phyloP scores from a whole-genome alignment of 2,888 invertebrate species.

The Hartigia nigra region DNA sequence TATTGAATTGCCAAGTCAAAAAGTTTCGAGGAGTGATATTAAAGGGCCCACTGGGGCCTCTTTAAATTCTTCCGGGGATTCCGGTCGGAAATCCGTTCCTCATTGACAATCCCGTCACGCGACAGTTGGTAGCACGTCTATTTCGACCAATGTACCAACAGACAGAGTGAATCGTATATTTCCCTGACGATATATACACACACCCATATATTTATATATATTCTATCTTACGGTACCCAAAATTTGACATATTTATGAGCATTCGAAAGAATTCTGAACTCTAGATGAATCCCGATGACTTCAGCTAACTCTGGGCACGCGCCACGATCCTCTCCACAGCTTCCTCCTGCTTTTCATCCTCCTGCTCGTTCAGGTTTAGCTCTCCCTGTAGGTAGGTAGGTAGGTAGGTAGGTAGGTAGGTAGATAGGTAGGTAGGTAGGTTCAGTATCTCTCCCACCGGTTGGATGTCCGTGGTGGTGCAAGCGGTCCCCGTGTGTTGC shows the following conservation, averaged over 20 bases:
- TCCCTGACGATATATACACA: background rate
- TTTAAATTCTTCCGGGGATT: background rate
- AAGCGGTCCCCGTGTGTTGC: background rate
- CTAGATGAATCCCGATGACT: background rate
- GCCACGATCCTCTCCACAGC: constrained; percentile 13
- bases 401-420: background rate
- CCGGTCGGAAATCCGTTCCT: background rate
- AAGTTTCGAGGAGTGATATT: background rate
- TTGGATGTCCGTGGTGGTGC: background rate
- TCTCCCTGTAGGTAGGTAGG: background rate
- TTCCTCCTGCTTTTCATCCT: constrained; percentile 14
- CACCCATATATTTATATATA: background rate
- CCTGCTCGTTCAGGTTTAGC: background rate
- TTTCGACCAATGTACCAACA: background rate
- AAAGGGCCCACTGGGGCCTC: background rate
- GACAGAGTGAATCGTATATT: background rate
- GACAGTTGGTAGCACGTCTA: background rate
- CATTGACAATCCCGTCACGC: background rate
- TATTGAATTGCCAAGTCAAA: background rate
- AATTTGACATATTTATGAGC: background rate
- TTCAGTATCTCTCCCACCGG: background rate
- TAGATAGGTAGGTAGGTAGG: background rate
- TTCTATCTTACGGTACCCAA: background rate
- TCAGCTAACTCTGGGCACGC: constrained; percentile 12
- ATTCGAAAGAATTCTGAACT: background rate